Evolutionary conservation across 2,888 invertebrate species (phyloP).

Genomic region (Epinotia ramella): DNA sequence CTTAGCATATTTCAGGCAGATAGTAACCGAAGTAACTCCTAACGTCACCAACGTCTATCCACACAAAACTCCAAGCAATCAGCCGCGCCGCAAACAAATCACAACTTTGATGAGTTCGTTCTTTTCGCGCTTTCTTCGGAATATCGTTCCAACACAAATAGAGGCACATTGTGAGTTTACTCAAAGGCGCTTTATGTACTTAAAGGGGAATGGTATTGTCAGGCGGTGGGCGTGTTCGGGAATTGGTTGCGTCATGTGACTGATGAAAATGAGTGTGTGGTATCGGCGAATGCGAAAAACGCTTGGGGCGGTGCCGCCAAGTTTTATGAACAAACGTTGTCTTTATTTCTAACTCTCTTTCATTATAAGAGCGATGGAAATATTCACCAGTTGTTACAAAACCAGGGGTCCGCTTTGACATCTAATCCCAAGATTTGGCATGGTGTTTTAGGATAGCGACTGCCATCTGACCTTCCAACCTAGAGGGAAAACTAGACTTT

Average conservation of each 20-base stretch:
- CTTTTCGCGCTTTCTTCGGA: slow-evolving; percentile 49
- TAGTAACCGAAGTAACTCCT: neutral
- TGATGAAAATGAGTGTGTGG: neutral
- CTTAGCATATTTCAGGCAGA: no score
- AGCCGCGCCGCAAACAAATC: slow-evolving; percentile 61
- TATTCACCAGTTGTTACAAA: no score
- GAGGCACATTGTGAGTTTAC: slow-evolving; percentile 50
- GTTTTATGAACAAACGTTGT: neutral
- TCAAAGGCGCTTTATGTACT: slow-evolving; percentile 51
- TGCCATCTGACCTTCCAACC: no score
- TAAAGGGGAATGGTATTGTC: slow-evolving; percentile 40
- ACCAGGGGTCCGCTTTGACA: no score
- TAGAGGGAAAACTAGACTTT: no score
- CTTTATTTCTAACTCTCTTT: no score
- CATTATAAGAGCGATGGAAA: no score
- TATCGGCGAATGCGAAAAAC: neutral
- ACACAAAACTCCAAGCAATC: slow-evolving; percentile 53
- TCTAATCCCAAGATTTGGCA: no score
- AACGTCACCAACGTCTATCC: neutral
- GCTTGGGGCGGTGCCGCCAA: neutral
- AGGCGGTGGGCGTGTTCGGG: slow-evolving; percentile 34
- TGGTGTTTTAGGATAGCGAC: no score
- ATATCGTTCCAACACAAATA: slow-evolving; percentile 49
- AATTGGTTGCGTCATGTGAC: slow-evolving; percentile 33
- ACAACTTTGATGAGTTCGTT: slow-evolving; percentile 65